phyloP scores from a whole-genome alignment of 2,113 vertebrate species.

The Echinops telfairi region DNA sequence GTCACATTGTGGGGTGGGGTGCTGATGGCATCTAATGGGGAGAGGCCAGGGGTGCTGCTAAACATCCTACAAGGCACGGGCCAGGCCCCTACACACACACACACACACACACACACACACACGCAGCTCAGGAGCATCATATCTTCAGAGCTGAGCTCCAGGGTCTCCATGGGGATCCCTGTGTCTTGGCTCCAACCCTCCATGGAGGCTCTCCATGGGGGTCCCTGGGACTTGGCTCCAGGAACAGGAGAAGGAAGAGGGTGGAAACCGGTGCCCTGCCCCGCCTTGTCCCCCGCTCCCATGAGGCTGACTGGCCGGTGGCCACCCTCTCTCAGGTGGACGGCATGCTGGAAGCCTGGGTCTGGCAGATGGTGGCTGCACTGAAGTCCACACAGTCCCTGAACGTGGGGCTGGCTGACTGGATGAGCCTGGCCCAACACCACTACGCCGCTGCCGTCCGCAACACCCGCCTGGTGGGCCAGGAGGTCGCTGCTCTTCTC shows the following conservation, averaged over 20 bases:
- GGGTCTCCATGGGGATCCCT: too few relatives aligned
- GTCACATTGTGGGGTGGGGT: not conserved
- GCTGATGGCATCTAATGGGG: not conserved
- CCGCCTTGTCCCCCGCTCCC: not conserved
- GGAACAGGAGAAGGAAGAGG: not conserved
- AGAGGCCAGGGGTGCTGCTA: not conserved
- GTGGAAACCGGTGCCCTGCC: rapidly evolving
- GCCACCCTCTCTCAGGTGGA: slow-evolving; percentile 87
- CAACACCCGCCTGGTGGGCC: slow-evolving; percentile 92
- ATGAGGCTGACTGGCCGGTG: not conserved
- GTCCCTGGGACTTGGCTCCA: not conserved
- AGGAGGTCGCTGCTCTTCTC: slow-evolving; percentile 92
- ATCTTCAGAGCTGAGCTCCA: not conserved
- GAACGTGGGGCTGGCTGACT: slow-evolving; percentile 93
- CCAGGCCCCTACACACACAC: not conserved
- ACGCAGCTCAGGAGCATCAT: not conserved
- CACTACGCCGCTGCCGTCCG: slow-evolving; percentile 92
- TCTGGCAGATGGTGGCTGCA: slow-evolving; percentile 88
- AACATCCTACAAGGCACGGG: not conserved
- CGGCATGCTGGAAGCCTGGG: slow-evolving; percentile 93
- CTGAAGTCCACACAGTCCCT: slow-evolving; percentile 87
- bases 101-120: too few relatives aligned
- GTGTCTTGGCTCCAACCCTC: not conserved
- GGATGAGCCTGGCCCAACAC: slow-evolving; percentile 91
- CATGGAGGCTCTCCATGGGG: too few relatives aligned